Evolutionary conservation across 2,888 invertebrate genomes (phyloP).

Genomic region (Podabrus alpinus): DNA sequence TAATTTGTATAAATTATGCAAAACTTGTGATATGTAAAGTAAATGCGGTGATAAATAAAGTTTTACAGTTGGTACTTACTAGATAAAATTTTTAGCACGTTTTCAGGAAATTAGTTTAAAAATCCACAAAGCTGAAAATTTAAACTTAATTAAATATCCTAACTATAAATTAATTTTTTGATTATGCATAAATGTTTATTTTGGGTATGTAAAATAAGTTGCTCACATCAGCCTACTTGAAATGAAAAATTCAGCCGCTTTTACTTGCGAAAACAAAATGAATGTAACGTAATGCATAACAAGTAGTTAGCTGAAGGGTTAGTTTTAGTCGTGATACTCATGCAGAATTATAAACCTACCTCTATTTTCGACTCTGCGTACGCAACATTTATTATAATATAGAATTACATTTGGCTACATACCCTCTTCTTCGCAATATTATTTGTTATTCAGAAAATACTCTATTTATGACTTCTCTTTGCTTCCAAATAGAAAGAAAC

Average conservation of each 20-base stretch:
- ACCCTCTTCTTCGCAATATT: constrained; percentile 23
- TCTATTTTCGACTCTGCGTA: constrained; percentile 44
- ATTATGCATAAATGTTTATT: constrained; percentile 11
- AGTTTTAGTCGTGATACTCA: constrained; percentile 49
- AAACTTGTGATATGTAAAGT: not conserved
- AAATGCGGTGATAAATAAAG: not conserved
- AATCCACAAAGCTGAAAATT: not conserved
- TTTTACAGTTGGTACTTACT: not conserved
- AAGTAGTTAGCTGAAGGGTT: constrained; percentile 55
- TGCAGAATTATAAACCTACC: constrained; percentile 52
- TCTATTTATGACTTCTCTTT: constrained; percentile 21
- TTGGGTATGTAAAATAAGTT: constrained; percentile 49
- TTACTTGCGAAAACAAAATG: constrained; percentile 55
- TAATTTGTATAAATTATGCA: not conserved
- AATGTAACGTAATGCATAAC: constrained; percentile 56
- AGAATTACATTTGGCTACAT: constrained; percentile 39
- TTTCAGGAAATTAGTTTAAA: not conserved
- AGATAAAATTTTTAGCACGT: not conserved
- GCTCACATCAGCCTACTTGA: constrained; percentile 49
- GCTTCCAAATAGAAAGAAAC: constrained; percentile 8
- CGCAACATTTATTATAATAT: constrained; percentile 48
- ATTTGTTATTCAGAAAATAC: constrained; percentile 22
- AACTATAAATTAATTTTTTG: not conserved
- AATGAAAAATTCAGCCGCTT: constrained; percentile 54
- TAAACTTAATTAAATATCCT: not conserved